Conservation (phyloP, 2,113 vertebrate genomes). For the Glaucidium brasilianum region DNA sequence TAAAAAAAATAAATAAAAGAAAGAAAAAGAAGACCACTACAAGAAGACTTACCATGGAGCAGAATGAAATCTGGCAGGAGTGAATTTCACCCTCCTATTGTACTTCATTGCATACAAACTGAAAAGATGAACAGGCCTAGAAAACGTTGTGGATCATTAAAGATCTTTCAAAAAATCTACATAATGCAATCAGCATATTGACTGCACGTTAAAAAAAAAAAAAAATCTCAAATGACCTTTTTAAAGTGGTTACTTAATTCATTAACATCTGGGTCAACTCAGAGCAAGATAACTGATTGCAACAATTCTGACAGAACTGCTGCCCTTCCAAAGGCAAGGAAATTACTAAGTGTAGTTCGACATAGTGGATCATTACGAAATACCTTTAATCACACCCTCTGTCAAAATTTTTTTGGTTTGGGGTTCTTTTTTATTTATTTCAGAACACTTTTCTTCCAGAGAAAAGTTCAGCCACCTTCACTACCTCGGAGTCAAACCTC, state of each 20-base stretch:
- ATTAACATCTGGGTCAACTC: neutral
- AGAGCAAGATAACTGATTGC: neutral
- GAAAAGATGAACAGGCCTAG: neutral
- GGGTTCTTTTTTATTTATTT: neutral
- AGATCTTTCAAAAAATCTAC: neutral
- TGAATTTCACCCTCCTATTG: neutral
- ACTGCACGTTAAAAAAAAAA: neutral
- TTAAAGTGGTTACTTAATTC: neutral
- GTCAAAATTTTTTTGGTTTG: neutral
- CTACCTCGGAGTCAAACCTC: neutral
- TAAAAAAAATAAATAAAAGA: neutral
- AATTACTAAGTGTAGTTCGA: neutral
- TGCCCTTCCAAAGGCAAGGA: neutral
- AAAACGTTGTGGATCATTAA: neutral
- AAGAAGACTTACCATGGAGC: neutral
- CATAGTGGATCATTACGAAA: neutral
- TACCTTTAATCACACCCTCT: neutral
- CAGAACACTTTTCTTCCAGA: neutral
- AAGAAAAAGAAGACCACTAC: neutral
- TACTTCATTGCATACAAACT: neutral
- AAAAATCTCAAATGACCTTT: neutral
- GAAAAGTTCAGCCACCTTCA: neutral
- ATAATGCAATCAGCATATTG: neutral
- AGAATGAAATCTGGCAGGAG: neutral
- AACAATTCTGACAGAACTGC: neutral